Base-by-base conservation (phyloP, 2,113 vertebrate genomes). In the Ceyx melanurus region DNA sequence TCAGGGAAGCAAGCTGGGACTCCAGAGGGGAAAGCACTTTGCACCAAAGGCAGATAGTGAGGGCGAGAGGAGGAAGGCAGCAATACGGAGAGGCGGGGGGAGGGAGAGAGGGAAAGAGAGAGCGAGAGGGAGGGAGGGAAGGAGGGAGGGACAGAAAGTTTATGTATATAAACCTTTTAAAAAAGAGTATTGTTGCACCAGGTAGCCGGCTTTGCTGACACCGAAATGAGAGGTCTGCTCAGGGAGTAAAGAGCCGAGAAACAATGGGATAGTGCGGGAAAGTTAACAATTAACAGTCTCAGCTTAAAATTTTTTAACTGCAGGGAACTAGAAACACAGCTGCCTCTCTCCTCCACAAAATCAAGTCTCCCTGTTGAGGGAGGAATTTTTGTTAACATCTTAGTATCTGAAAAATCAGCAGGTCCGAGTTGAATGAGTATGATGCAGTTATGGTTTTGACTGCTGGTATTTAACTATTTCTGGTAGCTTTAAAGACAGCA, bases 1-100 rank as follows among this genome's bases (percentile, higher is more conserved):
- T 98, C 97, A 97, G 98, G 96, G 97, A 97, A 97, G 94, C 97
- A 97, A 97, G 96, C 98, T 97, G 91, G 96, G 96, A 91, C 94
- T 97, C 92, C 94, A 97, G 97, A 96, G 96, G 94, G 94, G 95
- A 97, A 95, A 97, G 95, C 96, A 96, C 95, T 97, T 97, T 97
- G 97, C 97, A 97, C 97, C 95, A 96, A 78, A 97, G 96, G 95
- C 96, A 97, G 98, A 97, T 97, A 98, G 96, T 88, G 93, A 94
- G 86, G 92, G 88, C 79, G 94, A 93, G 90, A 96, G 96, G 92
- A 96, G 77, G 77, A 93, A 96, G 89, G 93, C 92, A 96, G 94
- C 70, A 87, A 92, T 91, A 96, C 75, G 81, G 77, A 92, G 88
- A 65, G 89, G 82, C 84, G 56, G 90, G 13, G 53, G 48, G 33